Percentiles rank a stretch among this genome's conserved stretches.
Conservation (phyloP, 2,888 invertebrate species). For the Eulithis prunata region DNA sequence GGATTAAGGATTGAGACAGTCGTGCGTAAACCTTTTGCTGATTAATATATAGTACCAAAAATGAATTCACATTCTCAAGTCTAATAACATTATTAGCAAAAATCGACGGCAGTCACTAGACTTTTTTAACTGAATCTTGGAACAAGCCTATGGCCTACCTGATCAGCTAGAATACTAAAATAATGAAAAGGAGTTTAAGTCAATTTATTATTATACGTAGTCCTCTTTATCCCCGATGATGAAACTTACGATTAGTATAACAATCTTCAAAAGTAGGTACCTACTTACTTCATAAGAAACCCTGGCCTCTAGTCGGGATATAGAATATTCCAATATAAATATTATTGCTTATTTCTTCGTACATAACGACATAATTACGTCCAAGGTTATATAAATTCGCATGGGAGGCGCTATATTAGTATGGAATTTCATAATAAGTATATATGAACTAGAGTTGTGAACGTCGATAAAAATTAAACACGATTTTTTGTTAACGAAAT, state of each 20-base stretch:
- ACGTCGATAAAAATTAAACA: neutral
- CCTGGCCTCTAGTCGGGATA: no score
- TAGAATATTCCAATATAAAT: neutral
- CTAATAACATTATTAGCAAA: no score
- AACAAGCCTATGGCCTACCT: no score
- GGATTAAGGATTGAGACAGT: conserved; percentile 24
- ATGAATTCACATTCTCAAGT: no score
- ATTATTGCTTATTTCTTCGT: conserved; percentile 12
- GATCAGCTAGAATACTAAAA: no score
- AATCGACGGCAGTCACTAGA: no score
- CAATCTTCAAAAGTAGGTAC: no score
- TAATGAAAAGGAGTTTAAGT: no score
- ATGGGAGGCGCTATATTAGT: conserved; percentile 18
- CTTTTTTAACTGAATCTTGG: no score
- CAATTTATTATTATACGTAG: neutral
- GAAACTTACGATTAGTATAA: no score
- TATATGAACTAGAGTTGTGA: conserved; percentile 23
- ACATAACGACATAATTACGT: conserved; percentile 7
- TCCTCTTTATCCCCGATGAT: no score
- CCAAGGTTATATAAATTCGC: conserved; percentile 29
- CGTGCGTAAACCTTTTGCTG: conserved; percentile 17
- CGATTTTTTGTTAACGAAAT: neutral
- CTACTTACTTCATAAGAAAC: no score
- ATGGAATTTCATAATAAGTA: conserved; percentile 36
- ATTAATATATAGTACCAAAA: conserved; percentile 5